phyloP scores from a whole-genome alignment of 2,113 vertebrate genomes.

The Muntiacus muntjak region DNA sequence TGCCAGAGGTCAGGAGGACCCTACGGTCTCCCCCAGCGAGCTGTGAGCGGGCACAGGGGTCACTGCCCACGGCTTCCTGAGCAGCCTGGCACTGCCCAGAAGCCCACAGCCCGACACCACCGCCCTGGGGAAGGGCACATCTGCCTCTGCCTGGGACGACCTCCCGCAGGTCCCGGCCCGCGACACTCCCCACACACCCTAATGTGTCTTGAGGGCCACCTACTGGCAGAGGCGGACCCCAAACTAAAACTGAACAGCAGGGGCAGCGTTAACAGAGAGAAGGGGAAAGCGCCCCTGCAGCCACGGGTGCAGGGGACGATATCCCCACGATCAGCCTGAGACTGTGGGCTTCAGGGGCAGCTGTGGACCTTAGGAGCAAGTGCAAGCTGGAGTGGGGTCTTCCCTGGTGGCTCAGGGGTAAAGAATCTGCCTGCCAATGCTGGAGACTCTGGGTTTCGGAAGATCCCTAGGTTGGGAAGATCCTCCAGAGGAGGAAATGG shows the following conservation, averaged over 20 bases:
- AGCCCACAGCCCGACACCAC: neutral
- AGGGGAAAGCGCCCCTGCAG: neutral
- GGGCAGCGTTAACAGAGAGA: neutral
- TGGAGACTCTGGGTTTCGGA: neutral
- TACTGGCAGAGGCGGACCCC: neutral
- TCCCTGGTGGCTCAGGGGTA: neutral
- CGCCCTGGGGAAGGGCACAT: neutral
- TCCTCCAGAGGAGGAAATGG: neutral
- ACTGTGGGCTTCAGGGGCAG: neutral
- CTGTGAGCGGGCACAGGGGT: neutral
- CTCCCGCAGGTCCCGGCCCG: neutral
- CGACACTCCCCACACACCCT: neutral
- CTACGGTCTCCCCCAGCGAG: neutral
- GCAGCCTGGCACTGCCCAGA: neutral
- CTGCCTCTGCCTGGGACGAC: neutral
- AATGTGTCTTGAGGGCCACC: neutral
- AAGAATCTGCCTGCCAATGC: neutral
- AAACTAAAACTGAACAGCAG: neutral
- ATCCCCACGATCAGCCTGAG: neutral
- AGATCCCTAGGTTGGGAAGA: neutral
- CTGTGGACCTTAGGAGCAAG: neutral
- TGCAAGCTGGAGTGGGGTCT: neutral
- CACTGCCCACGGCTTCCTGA: neutral
- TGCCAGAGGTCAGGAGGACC: neutral
- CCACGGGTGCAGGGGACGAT: neutral